These are phyloP conservation scores for Kryptolebias ocellatus DNA, from an alignment of 2,797 vertebrate genomes.

Conservation along the genomic window DNA sequence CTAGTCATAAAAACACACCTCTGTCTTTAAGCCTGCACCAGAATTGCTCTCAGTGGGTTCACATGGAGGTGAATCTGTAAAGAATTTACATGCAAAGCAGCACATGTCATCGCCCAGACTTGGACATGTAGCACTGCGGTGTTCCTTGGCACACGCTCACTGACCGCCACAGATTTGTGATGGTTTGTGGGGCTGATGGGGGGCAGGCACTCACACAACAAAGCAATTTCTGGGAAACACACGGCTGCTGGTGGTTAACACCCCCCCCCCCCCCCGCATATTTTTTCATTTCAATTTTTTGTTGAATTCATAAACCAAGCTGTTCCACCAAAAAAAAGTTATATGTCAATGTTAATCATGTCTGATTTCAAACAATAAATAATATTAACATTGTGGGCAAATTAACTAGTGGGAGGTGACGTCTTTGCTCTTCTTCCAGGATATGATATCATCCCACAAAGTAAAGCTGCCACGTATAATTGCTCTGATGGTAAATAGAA, in stretches of 20 bases:
- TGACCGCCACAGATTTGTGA: constrained; percentile 54
- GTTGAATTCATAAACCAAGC: constrained; percentile 15
- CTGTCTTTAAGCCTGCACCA: constrained; percentile 75
- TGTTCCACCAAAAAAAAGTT: constrained; percentile 19
- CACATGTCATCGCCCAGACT: constrained; percentile 71
- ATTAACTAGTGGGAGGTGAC: constrained; percentile 36
- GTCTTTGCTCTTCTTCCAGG: constrained; percentile 57
- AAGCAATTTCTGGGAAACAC: constrained; percentile 35
- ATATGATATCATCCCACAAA: constrained; percentile 62
- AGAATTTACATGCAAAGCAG: constrained; percentile 82
- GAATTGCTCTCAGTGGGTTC: constrained; percentile 75
- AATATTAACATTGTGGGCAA: constrained; percentile 35
- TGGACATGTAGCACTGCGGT: constrained; percentile 35
- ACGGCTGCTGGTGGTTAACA: constrained; percentile 14
- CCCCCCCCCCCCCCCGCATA: not conserved
- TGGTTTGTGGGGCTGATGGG: constrained; percentile 32
- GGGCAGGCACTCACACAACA: constrained; percentile 20
- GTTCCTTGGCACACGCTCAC: constrained; percentile 41
- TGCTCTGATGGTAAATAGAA: constrained; percentile 56
- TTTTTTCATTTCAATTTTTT: constrained; percentile 44
- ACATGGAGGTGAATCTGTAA: constrained; percentile 77
- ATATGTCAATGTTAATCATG: constrained; percentile 34
- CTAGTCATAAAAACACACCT: constrained; percentile 83
- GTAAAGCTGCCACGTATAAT: constrained; percentile 54
- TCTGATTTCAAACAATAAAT: constrained; percentile 43